Conservation (phyloP, 37 sponge, comb jelly and placozoan genomes). For the Sycon ciliatum region DNA sequence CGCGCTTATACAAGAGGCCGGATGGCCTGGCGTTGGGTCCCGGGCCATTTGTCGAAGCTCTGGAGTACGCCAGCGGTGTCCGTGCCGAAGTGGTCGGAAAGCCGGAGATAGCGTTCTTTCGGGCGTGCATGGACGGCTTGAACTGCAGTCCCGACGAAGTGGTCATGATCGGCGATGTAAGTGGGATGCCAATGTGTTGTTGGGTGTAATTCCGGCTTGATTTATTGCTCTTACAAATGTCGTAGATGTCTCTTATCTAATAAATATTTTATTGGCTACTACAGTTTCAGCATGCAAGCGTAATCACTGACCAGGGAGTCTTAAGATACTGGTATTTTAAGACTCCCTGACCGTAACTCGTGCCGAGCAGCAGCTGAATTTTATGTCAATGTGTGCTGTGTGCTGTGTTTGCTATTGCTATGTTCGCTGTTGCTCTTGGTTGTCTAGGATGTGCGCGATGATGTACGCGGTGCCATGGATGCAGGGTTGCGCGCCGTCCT, state of each 20-base stretch:
- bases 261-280: neutral
- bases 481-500: conserved; percentile 47
- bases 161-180: conserved; percentile 70
- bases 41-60: conserved; percentile 60
- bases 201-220: too few relatives aligned
- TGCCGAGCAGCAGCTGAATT: too few relatives aligned
- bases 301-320: too few relatives aligned
- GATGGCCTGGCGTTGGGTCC: conserved; percentile 51
- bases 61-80: conserved; percentile 53
- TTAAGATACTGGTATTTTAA: too few relatives aligned
- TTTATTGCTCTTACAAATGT: too few relatives aligned
- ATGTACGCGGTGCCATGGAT: conserved; percentile 45
- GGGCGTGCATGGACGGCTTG: conserved; percentile 27
- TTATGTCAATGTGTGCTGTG: too few relatives aligned
- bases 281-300: neutral
- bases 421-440: neutral
- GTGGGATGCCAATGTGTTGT: too few relatives aligned
- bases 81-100: conserved; percentile 47
- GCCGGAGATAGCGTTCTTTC: conserved; percentile 39
- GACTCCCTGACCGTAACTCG: too few relatives aligned
- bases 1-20: conserved; percentile 35
- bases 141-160: conserved; percentile 23
- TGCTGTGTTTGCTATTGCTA: neutral
- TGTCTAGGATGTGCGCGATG: conserved; percentile 47
- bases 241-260: too few relatives aligned